Conservation (phyloP, 2,888 invertebrate genomes). For the Microdon myrmicae region DNA sequence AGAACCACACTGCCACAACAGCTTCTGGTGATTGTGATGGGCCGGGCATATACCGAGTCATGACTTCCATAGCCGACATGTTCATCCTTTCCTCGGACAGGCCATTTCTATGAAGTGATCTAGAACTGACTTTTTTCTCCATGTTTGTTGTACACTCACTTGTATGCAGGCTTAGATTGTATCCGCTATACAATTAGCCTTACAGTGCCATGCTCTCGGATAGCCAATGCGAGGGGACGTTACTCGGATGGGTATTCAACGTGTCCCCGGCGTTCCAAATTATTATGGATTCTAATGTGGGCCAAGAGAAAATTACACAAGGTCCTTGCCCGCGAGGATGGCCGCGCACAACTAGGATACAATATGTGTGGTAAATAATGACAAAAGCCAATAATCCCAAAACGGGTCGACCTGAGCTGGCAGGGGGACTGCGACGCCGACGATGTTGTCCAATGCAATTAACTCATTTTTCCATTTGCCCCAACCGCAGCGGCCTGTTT, state of each 20-base stretch:
- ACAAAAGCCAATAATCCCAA: slow-evolving; percentile 31
- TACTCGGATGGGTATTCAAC: background rate
- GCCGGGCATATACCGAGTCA: no score
- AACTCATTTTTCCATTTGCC: slow-evolving; percentile 37
- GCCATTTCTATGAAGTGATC: no score
- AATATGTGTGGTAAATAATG: slow-evolving; percentile 21
- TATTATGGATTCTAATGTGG: slow-evolving; percentile 36
- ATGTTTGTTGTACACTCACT: slow-evolving; percentile 26
- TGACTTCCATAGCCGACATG: no score
- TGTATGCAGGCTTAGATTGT: slow-evolving; percentile 17
- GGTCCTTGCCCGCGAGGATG: background rate
- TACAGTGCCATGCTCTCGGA: no score
- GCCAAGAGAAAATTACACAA: slow-evolving; percentile 32
- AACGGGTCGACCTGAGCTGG: no score
- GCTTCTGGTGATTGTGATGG: background rate
- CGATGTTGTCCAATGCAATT: slow-evolving; percentile 40
- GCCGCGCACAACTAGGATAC: background rate
- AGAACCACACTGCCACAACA: slow-evolving; percentile 2
- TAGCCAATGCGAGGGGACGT: slow-evolving; percentile 8
- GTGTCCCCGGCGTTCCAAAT: slow-evolving; percentile 16
- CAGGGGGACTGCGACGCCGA: no score
- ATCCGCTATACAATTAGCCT: slow-evolving; percentile 36
- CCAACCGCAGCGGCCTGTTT: slow-evolving; percentile 17
- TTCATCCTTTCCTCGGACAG: no score
- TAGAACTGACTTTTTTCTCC: slow-evolving; percentile 5